phyloP scores from a whole-genome alignment of 2,797 vertebrate genomes.

The Telmatherina bonti region DNA sequence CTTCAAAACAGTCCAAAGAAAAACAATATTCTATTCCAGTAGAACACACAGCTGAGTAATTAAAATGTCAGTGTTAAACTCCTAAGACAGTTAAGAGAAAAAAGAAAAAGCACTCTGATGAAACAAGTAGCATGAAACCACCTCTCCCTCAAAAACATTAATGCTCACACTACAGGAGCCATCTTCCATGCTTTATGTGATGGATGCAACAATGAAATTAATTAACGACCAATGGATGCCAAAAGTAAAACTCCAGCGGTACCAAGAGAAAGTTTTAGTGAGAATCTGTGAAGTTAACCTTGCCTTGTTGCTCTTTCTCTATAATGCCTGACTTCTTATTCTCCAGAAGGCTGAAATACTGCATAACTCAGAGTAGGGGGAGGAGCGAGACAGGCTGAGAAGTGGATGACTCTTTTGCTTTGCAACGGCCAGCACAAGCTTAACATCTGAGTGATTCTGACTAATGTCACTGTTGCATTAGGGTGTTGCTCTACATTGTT shows the following conservation, averaged over 20 bases:
- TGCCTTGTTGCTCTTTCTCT: conserved; percentile 85
- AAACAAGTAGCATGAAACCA: conserved; percentile 15
- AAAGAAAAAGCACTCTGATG: background rate
- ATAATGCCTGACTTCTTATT: conserved; percentile 85
- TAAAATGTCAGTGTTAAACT: conserved; percentile 16
- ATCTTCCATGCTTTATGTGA: conserved; percentile 40
- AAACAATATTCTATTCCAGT: conserved; percentile 50
- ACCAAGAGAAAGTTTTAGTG: conserved; percentile 34
- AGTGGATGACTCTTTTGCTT: conserved; percentile 80
- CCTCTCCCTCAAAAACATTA: conserved; percentile 33
- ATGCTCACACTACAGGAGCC: conserved; percentile 30
- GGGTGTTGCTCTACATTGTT: conserved; percentile 30
- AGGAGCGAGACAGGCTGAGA: conserved; percentile 86
- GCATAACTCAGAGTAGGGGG: conserved; percentile 79
- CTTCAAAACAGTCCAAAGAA: conserved; percentile 40
- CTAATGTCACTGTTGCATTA: conserved; percentile 55
- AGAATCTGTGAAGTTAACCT: conserved; percentile 71
- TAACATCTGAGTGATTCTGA: conserved; percentile 64
- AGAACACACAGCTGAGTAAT: conserved; percentile 15
- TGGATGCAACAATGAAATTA: conserved; percentile 19
- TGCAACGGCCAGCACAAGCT: conserved; percentile 70
- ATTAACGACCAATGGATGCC: conserved; percentile 25
- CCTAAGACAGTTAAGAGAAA: conserved; percentile 24
- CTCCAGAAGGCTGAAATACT: conserved; percentile 91
- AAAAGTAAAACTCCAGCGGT: conserved; percentile 35